Evolutionary conservation across 1,140 invertebrate species (phyloP), one percentile per base, ranked within the genome.

Genomic region (Euura lappo): DNA sequence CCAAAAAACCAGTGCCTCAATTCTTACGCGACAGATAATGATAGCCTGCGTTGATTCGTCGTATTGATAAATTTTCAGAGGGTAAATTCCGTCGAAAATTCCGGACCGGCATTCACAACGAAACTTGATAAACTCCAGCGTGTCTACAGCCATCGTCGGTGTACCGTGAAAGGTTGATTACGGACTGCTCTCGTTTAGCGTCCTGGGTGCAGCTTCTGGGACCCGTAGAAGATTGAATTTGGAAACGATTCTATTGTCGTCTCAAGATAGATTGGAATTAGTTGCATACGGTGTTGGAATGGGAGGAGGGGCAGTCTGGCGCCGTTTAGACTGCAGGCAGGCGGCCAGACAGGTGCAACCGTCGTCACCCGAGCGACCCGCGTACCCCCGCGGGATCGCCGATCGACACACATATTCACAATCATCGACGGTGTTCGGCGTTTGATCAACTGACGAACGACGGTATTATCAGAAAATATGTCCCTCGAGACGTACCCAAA

Each of bases 321-420:
- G 77, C 77, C 77, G 74, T 68, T 71, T 13, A 73, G 74, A 75
- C 73, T 77, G 76, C 76, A 77, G 76, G 76, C 76, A 75, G 74
- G 73, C 76, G 71, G 76, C 77, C 77, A 78, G 77, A 76, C 77
- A 78, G 77, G 75, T 76, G 77, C 76, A 74, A 71, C 72, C 72
- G 71, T 72, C 73, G 71, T 77, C 66, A 68, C 66, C 66, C 66
- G 66, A 11, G 11, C 6, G 51, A n/a, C 51, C 51, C 51, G 51
- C 6, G 51, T 60, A n/a, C 8, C 51, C 13, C 51, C 51, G 10
- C 13, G 51, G 51, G 51, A 60, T 60, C 51, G 51, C 51, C 8
- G 51, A 11, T 60, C 51, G 51, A 60, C 13, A 60, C 51, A 60
- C 51, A 60, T 60, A 28, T 28, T 28, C 28, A n/a, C n/a, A n/a